Conservation (phyloP, 2,888 invertebrate genomes). For the Chalcosyrphus nemorum region DNA sequence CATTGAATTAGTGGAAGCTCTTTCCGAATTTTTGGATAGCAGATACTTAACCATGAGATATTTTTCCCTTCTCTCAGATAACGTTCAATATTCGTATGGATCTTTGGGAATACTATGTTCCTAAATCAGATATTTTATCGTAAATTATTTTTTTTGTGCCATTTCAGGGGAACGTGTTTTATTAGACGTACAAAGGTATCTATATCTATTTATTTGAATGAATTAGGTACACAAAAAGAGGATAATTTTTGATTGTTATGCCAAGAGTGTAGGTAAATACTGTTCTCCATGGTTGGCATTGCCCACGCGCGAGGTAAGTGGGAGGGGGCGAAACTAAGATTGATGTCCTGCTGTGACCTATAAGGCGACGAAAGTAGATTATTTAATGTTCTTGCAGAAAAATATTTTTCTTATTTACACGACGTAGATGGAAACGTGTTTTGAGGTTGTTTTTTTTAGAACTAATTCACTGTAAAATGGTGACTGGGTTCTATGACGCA, state of each 20-base stretch:
- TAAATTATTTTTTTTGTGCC: conserved; percentile 44
- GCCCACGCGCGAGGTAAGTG: background rate
- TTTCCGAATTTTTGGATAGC: conserved; percentile 5
- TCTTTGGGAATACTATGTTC: background rate
- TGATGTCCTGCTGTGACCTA: background rate
- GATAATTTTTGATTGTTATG: conserved; percentile 33
- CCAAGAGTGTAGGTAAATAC: background rate
- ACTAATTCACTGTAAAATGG: too few species aligned
- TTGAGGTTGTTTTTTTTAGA: too few species aligned
- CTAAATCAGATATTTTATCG: conserved; percentile 51
- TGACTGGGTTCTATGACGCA: too few species aligned
- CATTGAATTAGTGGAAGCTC: conserved; percentile 48
- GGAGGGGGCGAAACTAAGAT: background rate
- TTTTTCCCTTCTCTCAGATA: background rate
- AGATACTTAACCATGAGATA: background rate
- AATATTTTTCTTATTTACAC: too few species aligned
- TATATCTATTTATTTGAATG: background rate
- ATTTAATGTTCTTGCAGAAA: background rate
- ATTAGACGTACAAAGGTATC: conserved; percentile 13
- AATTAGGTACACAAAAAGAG: conserved; percentile 30
- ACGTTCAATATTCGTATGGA: background rate
- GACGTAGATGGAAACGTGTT: too few species aligned
- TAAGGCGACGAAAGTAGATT: background rate
- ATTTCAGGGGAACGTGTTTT: conserved; percentile 35
- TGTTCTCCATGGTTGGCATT: background rate